Evolutionary conservation across 2,797 vertebrate species (phyloP).

Genomic region (Petrocephalus sullivani): DNA sequence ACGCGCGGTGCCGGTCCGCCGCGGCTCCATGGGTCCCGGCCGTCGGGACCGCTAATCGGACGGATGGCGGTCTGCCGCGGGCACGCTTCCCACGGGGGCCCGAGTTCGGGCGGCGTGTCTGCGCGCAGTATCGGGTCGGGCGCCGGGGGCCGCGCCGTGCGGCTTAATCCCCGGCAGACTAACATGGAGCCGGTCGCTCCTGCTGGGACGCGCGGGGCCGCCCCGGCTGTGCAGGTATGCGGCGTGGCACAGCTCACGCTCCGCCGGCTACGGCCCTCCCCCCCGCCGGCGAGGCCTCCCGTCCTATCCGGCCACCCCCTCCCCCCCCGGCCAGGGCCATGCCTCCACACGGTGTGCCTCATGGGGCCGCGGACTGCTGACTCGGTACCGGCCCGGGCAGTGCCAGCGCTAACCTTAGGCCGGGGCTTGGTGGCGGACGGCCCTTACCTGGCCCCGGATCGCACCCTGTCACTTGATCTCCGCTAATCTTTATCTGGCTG

Average conservation of each 20-base stretch:
- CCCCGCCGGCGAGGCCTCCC: neutral
- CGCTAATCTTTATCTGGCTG: neutral
- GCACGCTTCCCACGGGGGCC: too few species aligned
- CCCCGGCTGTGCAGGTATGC: neutral
- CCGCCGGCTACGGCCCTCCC: neutral
- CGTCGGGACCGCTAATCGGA: too few species aligned
- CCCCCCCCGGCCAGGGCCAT: neutral
- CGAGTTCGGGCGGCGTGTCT: too few species aligned
- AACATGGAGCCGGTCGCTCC: neutral
- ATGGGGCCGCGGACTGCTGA: neutral
- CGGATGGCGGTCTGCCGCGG: too few species aligned
- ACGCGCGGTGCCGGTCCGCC: too few species aligned
- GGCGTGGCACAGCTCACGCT: neutral
- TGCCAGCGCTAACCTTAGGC: neutral
- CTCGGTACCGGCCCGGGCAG: neutral
- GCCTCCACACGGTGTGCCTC: neutral
- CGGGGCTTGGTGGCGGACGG: neutral
- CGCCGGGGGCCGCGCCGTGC: neutral
- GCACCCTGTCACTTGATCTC: neutral
- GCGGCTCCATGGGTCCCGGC: too few species aligned
- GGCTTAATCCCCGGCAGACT: neutral
- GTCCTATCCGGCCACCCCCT: neutral
- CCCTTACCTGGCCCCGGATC: neutral
- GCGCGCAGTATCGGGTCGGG: too few species aligned
- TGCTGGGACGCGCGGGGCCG: neutral